Evolutionary conservation across 2,113 vertebrate species (phyloP), one percentile per base, ranked within the genome.

Genomic region (Emberiza fucata): DNA sequence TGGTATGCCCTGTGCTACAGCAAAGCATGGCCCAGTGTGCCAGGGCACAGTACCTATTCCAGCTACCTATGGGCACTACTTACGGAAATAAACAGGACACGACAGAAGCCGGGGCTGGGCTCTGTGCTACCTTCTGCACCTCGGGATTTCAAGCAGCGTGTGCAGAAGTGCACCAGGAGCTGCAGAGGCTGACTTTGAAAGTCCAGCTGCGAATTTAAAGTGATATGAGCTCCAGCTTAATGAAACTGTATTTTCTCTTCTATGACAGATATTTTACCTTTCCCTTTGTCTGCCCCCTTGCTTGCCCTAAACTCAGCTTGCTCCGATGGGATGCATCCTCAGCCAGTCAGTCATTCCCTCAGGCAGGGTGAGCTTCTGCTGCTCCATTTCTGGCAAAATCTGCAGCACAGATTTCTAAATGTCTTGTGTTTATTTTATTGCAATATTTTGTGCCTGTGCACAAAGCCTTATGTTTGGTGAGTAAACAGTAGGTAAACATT

Each of bases 321-420:
- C 78, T 71, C 50, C 0, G 0, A 13, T 3, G 23, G 90, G 81
- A 53, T 59, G 61, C 18, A 88, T 96, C 83, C 86, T 79, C 57
- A 80, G 51, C 48, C 85, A 88, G 63, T 86, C 94, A 88, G 91
- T 65, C 71, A 71, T 93, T 96, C 95, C 96, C 57, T 68, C 61
- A 82, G 96, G 94, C 83, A 10, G 75, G 83, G 60, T 91, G 83
- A 95, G 89, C 95, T 96, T 96, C 91, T 89, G 95, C 83, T 80
- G 63, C 60, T 92, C 72, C 59, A 7, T 96, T 95, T 97, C 91
- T 96, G 97, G 97, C 96, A 94, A 86, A 95, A 76, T 96, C 86
- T 9, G 6, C 86, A 88, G 94, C 94, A 96, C 96, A 96, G 97
- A 91, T 97, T 97, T 96, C 69, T 88, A 85, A 97, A 96, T 95